Evolutionary conservation across 2,888 invertebrate species (phyloP), one percentile per base, ranked within the genome.

Genomic region (Tetanocera ferruginea): DNA sequence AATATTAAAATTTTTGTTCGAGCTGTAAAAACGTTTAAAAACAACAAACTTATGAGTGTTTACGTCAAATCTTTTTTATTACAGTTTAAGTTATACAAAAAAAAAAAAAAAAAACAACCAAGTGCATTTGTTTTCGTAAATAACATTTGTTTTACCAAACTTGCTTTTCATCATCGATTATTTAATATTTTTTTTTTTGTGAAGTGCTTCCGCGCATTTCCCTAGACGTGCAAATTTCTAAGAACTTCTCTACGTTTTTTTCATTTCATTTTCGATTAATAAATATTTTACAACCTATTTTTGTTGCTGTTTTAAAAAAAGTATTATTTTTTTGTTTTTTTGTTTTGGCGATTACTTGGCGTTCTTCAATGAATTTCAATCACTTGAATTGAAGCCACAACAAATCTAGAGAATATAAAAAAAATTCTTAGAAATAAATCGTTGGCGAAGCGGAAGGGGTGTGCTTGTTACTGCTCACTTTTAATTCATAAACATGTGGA

Each of bases 251-350:
- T 8, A 19, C 67, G 67, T 19, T 17, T 67, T 37, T n/a, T n/a
- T n/a, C n/a, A n/a, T n/a, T n/a, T 43, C 5, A 3, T 11, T 67
- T 66, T 23, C 43, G 37, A 23, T 67, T 43, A 19, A 43, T 43
- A 43, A 67, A 43, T 43, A 67, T 67, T 67, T 67, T 67, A n/a
- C 67, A 67, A 67, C 34, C 67, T 34, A 34, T 23, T 19, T 19
- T 60, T 28, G 25, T 60, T 60, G 28, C 17, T 43, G 43, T 43
- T n/a, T n/a, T n/a, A n/a, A n/a, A n/a, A n/a, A n/a, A n/a, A n/a
- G n/a, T n/a, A n/a, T n/a, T n/a, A n/a, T n/a, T n/a, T n/a, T n/a
- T n/a, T n/a, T 43, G 14, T 8, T 37, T 5, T 43, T 43, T 11
- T 43, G 25, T 23, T 28, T 60, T 60, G 31, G 67, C 67, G 67